phyloP scores from a whole-genome alignment of 1,140 invertebrate species.

The Bilobella aurantiaca region DNA sequence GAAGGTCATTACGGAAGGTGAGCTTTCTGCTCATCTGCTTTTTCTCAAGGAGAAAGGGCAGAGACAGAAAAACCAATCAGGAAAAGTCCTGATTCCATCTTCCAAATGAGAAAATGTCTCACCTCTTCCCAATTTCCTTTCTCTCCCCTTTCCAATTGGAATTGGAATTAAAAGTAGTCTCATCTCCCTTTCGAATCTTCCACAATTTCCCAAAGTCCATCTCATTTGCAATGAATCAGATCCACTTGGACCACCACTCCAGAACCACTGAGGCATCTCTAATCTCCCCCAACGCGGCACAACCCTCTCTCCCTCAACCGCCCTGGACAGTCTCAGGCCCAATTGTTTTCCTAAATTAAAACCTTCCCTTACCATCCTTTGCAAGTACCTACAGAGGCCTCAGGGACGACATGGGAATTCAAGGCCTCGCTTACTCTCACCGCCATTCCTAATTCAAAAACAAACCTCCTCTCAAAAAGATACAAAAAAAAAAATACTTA shows the following conservation, averaged over 20 bases:
- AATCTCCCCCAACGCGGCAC: background rate
- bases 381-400: no score
- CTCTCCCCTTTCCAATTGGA: background rate
- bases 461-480: background rate
- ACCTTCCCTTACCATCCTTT: background rate
- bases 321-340: background rate
- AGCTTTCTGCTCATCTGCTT: conserved; percentile 30
- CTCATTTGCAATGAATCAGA: conserved; percentile 7
- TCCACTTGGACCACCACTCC: background rate
- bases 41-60: no score
- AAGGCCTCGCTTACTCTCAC: background rate
- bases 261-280: background rate
- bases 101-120: conserved; percentile 5
- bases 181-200: background rate
- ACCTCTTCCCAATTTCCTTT: background rate
- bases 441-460: background rate
- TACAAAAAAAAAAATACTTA: no score
- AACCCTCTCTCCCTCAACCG: background rate
- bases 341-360: background rate
- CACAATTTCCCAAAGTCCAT: background rate
- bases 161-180: background rate
- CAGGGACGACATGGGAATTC: background rate
- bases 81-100: background rate
- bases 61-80: conserved; percentile 7
- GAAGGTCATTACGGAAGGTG: conserved; percentile 36